Base-by-base conservation (phyloP, 2,113 vertebrate species). In the Fulmarus glacialis region DNA sequence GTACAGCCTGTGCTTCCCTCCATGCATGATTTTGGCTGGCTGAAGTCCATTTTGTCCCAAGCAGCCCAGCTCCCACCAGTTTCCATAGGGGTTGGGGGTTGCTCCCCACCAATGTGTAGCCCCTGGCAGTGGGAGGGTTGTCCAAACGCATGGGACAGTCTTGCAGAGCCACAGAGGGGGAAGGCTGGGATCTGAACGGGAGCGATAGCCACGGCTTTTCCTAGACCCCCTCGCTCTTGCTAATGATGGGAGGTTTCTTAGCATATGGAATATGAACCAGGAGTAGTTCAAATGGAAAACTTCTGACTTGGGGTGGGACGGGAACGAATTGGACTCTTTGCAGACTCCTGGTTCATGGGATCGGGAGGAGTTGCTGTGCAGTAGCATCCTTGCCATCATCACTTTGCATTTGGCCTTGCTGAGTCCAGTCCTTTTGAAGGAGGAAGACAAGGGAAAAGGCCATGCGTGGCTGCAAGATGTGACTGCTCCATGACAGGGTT, bases 301-400 rank as follows among this genome's bases (percentile, higher is more conserved):
- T 36, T 79, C 26, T 73, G 80, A 24, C n/a, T 55, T 60, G 59
- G 52, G 17, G 7, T 79, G 52, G 45, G 66, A 48, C 19, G 42
- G 30, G 73, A 58, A 55, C 1, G 3, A 79, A 56, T 11, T 0
- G 1, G 22, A 34, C 18, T 15, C 45, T 40, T 55, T 48, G 16
- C 32, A 53, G 32, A 27, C 43, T n/a, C 13, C 2, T 1, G 0
- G 1, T 22, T 43, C 8, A 1, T 34, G 66, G 64, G 40, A 68
- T 5, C 3, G 1, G 77, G 27, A 63, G 21, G 12, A 72, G 30
- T 43, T 59, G 48, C 47, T 15, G 10, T 1, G 0, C 0, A 1
- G 5, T 6, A 14, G 36, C 3, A 0, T 53, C 83, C 32, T 73
- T 78, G 17, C 12, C 2, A 2, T 4, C 19, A 2, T 43, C 7